These are phyloP conservation scores for Sternarchorhynchus goeldii DNA, from an alignment of 2,797 vertebrate genomes.

Conservation along the genomic window DNA sequence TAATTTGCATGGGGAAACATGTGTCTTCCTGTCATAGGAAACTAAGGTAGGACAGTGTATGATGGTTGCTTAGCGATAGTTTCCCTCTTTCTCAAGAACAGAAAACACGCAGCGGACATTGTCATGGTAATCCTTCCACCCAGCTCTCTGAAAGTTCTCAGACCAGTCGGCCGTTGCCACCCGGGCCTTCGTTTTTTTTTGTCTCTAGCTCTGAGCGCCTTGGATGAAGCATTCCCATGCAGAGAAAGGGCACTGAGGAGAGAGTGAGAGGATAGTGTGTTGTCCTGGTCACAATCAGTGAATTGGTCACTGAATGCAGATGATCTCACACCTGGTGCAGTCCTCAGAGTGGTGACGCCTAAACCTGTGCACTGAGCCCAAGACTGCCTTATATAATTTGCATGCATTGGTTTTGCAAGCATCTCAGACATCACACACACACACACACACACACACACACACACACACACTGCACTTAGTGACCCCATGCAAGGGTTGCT, in stretches of 20 bases:
- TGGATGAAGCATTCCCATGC: neutral
- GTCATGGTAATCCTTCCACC: conserved; percentile 23
- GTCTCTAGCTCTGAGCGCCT: neutral
- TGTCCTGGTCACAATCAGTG: neutral
- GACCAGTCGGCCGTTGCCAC: conserved; percentile 14
- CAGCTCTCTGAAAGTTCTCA: neutral
- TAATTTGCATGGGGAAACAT: neutral
- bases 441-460: too few species aligned
- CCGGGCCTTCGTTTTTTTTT: neutral
- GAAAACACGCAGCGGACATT: conserved; percentile 7
- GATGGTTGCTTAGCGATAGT: neutral
- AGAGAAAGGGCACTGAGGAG: neutral
- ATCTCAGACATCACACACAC: too few species aligned
- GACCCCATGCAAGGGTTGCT: too few species aligned
- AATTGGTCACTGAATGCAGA: neutral
- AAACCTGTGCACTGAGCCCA: too few species aligned
- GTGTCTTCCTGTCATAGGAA: neutral
- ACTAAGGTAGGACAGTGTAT: neutral
- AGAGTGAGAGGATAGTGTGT: neutral
- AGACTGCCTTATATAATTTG: too few species aligned
- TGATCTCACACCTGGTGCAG: conserved; percentile 15
- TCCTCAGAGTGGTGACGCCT: too few species aligned
- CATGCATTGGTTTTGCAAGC: too few species aligned
- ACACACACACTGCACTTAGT: too few species aligned
- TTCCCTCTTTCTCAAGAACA: neutral